Percentiles rank a stretch among this genome's conserved stretches.
Evolutionary conservation across 2,888 invertebrate genomes (phyloP).

Genomic region (Drosophila formosana): DNA sequence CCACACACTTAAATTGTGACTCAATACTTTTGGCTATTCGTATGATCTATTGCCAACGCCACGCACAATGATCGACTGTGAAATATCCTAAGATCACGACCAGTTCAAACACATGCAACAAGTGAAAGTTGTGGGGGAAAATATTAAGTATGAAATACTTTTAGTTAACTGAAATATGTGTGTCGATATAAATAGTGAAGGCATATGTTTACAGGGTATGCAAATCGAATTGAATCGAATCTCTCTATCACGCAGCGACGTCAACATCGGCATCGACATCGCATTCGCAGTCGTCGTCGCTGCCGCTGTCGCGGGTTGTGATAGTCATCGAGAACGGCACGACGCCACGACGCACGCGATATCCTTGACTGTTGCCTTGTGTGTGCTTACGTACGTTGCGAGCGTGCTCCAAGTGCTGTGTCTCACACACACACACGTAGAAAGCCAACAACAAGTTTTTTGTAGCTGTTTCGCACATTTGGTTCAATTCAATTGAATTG

Average conservation of each 20-base stretch:
- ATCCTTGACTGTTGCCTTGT: constrained; percentile 72
- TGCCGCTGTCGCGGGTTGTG: constrained; percentile 29
- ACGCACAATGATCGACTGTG: background rate
- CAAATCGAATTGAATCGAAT: constrained; percentile 26
- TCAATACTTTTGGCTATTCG: constrained; percentile 33
- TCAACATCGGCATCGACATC: constrained; percentile 24
- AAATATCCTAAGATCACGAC: constrained; percentile 1
- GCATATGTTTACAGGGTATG: constrained; percentile 37
- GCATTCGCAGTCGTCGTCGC: constrained; percentile 15
- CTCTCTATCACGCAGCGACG: constrained; percentile 37
- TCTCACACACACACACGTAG: constrained; percentile 1
- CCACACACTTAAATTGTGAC: constrained; percentile 26
- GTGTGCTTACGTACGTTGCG: constrained; percentile 59
- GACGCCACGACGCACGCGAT: constrained; percentile 57
- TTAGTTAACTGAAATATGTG: too few relatives aligned
- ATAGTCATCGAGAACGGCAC: constrained; percentile 29
- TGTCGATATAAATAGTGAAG: background rate
- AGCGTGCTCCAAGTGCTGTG: constrained; percentile 28
- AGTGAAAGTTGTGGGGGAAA: too few relatives aligned
- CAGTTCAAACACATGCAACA: too few relatives aligned
- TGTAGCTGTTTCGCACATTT: constrained; percentile 27
- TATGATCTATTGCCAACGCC: constrained; percentile 11
- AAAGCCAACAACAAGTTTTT: constrained; percentile 24
- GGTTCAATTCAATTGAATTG: constrained; percentile 27
- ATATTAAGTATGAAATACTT: too few relatives aligned